These are phyloP conservation scores for Argyrosomus japonicus DNA, from an alignment of 2,113 vertebrate species.

Conservation along the genomic window DNA sequence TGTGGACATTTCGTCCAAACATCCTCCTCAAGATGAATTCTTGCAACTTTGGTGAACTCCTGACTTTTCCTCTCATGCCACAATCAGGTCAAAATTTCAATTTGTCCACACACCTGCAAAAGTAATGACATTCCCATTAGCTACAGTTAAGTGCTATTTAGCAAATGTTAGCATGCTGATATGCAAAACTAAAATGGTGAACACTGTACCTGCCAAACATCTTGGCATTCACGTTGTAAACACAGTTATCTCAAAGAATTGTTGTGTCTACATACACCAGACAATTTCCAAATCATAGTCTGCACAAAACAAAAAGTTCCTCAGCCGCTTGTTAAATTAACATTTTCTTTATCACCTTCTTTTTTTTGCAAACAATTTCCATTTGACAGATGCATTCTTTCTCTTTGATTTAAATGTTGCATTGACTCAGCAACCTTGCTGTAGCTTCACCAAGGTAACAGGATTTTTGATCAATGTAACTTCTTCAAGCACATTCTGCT, in stretches of 20 bases:
- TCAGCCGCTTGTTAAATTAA: not conserved
- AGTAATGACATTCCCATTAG: too few relatives aligned
- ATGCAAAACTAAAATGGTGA: not conserved
- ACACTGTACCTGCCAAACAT: not conserved
- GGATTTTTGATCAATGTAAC: not conserved
- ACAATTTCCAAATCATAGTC: not conserved
- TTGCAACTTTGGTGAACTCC: too few relatives aligned
- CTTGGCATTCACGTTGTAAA: not conserved
- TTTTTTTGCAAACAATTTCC: not conserved
- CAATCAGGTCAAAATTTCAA: not conserved
- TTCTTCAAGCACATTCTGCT: not conserved
- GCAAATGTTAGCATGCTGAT: not conserved
- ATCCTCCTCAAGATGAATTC: too few relatives aligned
- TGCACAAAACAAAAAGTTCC: not conserved
- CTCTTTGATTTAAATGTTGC: not conserved
- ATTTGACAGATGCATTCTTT: not conserved
- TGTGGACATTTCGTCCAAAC: too few relatives aligned
- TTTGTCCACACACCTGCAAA: not conserved
- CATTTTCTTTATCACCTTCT: not conserved
- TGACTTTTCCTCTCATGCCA: not conserved
- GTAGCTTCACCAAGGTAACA: conserved; percentile 17
- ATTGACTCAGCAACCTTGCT: not conserved
- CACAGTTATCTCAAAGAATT: not conserved
- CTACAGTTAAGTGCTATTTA: not conserved
- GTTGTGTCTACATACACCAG: not conserved